phyloP scores from a whole-genome alignment of 2,888 invertebrate genomes.

The Chrysomela aeneicollis region DNA sequence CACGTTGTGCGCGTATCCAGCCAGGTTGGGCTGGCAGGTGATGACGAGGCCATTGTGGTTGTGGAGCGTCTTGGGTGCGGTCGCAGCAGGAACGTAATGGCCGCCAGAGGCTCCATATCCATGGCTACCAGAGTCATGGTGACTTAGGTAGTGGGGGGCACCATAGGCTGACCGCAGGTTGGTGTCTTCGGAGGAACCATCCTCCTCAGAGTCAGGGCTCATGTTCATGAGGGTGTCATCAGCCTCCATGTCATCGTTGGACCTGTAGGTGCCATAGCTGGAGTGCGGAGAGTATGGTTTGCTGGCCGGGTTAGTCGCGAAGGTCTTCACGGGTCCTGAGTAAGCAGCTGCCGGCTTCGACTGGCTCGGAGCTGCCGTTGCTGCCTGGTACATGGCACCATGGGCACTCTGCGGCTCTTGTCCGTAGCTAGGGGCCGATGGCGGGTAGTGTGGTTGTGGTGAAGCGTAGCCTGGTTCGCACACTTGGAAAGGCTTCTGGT shows the following conservation, averaged over 20 bases:
- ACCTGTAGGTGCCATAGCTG: slow-evolving; percentile 26
- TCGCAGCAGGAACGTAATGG: slow-evolving; percentile 18
- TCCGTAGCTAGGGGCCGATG: slow-evolving; percentile 17
- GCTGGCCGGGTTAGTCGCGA: slow-evolving; percentile 1
- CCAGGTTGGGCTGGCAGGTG: slow-evolving; percentile 60
- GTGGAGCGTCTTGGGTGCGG: slow-evolving; percentile 33
- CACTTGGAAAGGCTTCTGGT: slow-evolving; percentile 58
- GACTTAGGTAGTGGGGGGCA: slow-evolving; percentile 9
- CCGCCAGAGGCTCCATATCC: slow-evolving; percentile 21
- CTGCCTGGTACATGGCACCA: slow-evolving; percentile 22
- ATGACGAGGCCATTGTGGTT: slow-evolving; percentile 57
- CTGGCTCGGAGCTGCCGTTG: slow-evolving; percentile 14
- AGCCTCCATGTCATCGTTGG: slow-evolving; percentile 22
- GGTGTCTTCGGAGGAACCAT: slow-evolving; percentile 6
- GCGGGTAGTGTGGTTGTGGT: slow-evolving; percentile 30
- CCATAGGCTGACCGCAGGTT: slow-evolving; percentile 25
- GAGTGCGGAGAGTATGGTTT: slow-evolving; percentile 1
- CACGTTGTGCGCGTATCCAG: slow-evolving; percentile 55
- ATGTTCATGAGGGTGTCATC: slow-evolving; percentile 10
- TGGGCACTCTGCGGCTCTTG: slow-evolving; percentile 34
- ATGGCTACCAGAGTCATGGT: too few species aligned
- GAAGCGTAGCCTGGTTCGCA: slow-evolving; percentile 50
- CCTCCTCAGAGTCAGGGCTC: slow-evolving; percentile 9
- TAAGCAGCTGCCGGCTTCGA: slow-evolving; percentile 29
- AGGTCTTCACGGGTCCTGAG: slow-evolving; percentile 38